These are phyloP conservation scores for Cephus nigrinus DNA, from an alignment of 2,888 invertebrate genomes.

Conservation along the genomic window DNA sequence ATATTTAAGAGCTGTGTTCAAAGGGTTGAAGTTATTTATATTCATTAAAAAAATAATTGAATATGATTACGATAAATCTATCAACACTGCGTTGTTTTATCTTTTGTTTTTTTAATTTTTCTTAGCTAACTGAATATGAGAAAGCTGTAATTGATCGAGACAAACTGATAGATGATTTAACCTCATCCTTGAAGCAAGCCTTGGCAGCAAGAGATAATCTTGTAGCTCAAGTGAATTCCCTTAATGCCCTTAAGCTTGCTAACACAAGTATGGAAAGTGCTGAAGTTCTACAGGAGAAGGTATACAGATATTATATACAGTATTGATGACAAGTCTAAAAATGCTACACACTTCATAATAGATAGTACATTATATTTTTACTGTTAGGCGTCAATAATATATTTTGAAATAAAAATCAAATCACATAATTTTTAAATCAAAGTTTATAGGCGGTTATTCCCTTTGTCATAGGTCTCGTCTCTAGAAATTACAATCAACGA, in stretches of 20 bases:
- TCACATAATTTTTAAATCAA: constrained; percentile 60
- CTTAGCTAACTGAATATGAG: constrained; percentile 79
- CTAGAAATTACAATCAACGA: constrained; percentile 43
- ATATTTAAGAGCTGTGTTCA: background rate
- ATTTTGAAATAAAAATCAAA: background rate
- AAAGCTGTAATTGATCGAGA: constrained; percentile 77
- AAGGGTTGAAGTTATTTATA: constrained; percentile 8
- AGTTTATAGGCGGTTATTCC: constrained; percentile 28
- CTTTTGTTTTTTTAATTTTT: constrained; percentile 19
- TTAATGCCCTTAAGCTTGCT: constrained; percentile 72
- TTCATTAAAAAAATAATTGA: constrained; percentile 8
- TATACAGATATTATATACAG: constrained; percentile 17
- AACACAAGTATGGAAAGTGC: constrained; percentile 58
- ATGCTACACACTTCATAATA: too few species aligned
- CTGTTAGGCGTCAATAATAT: background rate
- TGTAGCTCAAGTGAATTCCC: constrained; percentile 71
- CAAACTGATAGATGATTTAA: constrained; percentile 78
- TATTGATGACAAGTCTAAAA: too few species aligned
- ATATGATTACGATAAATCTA: background rate
- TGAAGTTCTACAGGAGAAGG: constrained; percentile 42
- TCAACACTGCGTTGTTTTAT: background rate
- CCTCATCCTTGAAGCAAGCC: constrained; percentile 77
- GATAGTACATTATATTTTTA: background rate
- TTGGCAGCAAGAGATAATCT: constrained; percentile 73
- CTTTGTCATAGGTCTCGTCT: constrained; percentile 61